Evolutionary conservation across 2,797 vertebrate genomes (phyloP), one percentile per base, ranked within the genome.

Genomic region (Varecia variegata): DNA sequence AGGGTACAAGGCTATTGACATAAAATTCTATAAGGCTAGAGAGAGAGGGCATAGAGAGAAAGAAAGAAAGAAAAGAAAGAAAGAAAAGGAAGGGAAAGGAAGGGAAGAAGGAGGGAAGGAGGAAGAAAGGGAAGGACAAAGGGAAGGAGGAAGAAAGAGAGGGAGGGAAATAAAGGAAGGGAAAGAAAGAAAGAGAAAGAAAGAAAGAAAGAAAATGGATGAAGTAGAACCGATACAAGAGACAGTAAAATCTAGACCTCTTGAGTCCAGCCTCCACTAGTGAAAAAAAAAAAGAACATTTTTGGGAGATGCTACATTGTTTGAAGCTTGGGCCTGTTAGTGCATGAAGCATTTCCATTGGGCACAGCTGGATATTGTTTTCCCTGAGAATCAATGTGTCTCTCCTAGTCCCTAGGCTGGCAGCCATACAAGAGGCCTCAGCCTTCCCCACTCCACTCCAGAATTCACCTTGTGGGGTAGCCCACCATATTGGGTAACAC

Each of bases 91-190:
- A 13, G 50, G 13, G 7, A 21, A n/a, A 32, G 4, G 2, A 1
- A 50, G 50, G 65, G 40, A 70, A 0, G 3, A 15, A 5, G 11
- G 2, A 47, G 50, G 15, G 47, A 47, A 11, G 45, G 15, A 38
- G 20, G 1, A 27, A 25, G 40, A 2, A 45, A 79, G 13, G 11
- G 13, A 21, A 3, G 11, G 1, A n/a, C 0, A 3, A 13, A 47
- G 17, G 18, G 6, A 52, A 8, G 3, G 18, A n/a, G 50, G 14
- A 52, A 21, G 38, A 65, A 40, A 92, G 18, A 62, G 12, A 87
- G 9, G 52, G 45, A 65, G n/a, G 65, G 32, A 1, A 6, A 17
- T 5, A 12, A 4, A 54, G 20, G 23, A 43, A 56, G 21, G 2
- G 7, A 23, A n/a, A 32, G 2, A 32, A 27, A 54, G 3, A 47